Percentiles rank a stretch among this genome's conserved stretches.
phyloP scores from a whole-genome alignment of 2,888 invertebrate genomes.

The Agrotis exclamationis region DNA sequence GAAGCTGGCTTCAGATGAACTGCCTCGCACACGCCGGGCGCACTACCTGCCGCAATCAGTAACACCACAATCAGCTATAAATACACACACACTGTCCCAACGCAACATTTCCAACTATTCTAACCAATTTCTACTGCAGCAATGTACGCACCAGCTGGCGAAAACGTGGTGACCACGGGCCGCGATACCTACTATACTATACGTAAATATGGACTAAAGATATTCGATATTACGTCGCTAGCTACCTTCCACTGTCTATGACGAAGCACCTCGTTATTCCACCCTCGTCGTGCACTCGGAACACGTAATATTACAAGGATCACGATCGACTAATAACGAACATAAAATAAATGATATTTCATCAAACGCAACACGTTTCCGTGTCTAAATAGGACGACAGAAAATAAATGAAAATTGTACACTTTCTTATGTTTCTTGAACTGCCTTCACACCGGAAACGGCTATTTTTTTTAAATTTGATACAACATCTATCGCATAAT shows the following conservation, averaged over 20 bases:
- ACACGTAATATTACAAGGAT: constrained; percentile 76
- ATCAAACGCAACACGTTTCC: constrained; percentile 84
- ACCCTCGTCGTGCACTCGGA: constrained; percentile 73
- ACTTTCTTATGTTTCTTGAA: constrained; percentile 90
- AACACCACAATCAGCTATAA: constrained; percentile 69
- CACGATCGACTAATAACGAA: constrained; percentile 77
- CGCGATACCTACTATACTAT: constrained; percentile 78
- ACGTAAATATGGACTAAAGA: constrained; percentile 85
- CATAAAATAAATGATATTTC: constrained; percentile 84
- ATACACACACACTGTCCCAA: constrained; percentile 68
- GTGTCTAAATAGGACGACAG: constrained; percentile 87
- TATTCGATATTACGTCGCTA: constrained; percentile 85
- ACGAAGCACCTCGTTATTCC: constrained; percentile 83
- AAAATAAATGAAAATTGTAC: constrained; percentile 89
- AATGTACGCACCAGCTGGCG: constrained; percentile 89
- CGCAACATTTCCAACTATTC: constrained; percentile 71
- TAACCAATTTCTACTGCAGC: constrained; percentile 82
- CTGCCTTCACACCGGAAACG: constrained; percentile 89
- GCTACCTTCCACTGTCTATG: constrained; percentile 88
- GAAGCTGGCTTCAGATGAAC: constrained; percentile 74
- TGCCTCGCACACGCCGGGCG: constrained; percentile 84
- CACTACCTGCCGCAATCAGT: constrained; percentile 85
- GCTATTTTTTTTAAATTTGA: constrained; percentile 82
- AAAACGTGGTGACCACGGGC: constrained; percentile 88
- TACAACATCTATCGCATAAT: constrained; percentile 77